Conservation (phyloP, 2,888 invertebrate genomes). For the Heliconius erato region DNA sequence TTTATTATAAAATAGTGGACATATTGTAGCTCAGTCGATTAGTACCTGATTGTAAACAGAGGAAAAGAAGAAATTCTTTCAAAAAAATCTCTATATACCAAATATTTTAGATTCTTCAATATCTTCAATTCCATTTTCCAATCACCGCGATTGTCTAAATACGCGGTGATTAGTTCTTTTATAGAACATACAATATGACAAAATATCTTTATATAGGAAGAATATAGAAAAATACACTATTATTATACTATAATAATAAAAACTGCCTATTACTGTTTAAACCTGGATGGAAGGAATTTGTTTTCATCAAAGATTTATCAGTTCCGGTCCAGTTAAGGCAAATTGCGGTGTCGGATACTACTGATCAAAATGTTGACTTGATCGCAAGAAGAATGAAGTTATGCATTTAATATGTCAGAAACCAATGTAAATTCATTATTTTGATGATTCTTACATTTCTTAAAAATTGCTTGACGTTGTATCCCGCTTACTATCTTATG, state of each 20-base stretch:
- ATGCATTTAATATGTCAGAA: background rate
- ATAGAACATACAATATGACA: background rate
- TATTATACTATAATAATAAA: background rate
- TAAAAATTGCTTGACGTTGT: too few species aligned
- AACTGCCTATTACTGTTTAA: background rate
- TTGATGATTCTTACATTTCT: background rate
- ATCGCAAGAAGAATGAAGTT: background rate
- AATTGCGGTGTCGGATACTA: background rate
- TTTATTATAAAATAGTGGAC: background rate
- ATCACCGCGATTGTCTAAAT: too few species aligned
- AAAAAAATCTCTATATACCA: background rate
- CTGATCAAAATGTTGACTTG: background rate
- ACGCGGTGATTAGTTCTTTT: background rate
- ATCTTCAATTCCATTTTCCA: too few species aligned
- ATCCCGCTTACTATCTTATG: too few species aligned
- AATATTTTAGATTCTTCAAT: background rate
- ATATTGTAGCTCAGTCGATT: background rate
- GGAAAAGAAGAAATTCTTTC: too few species aligned
- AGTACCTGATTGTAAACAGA: background rate
- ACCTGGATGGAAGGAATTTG: slow-evolving; percentile 1
- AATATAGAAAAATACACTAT: background rate
- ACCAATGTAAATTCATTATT: background rate
- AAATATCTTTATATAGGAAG: background rate
- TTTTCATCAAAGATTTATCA: slow-evolving; percentile 17
- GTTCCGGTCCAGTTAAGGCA: slow-evolving; percentile 17